These are phyloP conservation scores for Pterocles orientalis DNA, from an alignment of 2,113 vertebrate genomes.

Conservation along the genomic window DNA sequence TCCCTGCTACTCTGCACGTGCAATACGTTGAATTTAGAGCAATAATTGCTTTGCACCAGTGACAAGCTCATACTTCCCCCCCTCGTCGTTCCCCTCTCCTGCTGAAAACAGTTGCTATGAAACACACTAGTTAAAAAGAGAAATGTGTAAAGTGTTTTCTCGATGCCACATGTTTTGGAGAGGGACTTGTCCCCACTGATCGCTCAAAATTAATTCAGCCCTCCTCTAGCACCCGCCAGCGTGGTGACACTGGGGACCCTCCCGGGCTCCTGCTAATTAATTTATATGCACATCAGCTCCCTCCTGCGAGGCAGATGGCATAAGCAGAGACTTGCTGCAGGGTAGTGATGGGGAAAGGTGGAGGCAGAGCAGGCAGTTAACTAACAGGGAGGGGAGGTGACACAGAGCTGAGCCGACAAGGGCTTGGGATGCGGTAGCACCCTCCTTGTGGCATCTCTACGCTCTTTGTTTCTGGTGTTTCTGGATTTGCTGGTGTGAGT, in stretches of 20 bases:
- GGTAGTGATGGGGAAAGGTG: neutral
- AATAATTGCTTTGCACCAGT: neutral
- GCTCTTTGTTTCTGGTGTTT: neutral
- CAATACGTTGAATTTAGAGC: neutral
- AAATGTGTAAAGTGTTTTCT: neutral
- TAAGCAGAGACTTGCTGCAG: neutral
- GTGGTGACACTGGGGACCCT: neutral
- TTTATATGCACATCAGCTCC: neutral
- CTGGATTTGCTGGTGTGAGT: neutral
- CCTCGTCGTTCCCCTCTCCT: no score
- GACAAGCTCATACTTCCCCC: neutral
- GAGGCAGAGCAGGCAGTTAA: neutral
- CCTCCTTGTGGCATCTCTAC: neutral
- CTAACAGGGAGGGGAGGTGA: neutral
- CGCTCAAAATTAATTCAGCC: neutral
- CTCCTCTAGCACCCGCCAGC: neutral
- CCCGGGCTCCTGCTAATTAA: neutral
- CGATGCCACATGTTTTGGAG: neutral
- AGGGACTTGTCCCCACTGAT: neutral
- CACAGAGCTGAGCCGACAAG: neutral
- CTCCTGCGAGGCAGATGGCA: neutral
- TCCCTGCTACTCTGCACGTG: rapidly evolving
- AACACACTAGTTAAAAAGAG: neutral
- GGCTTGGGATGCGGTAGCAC: neutral
- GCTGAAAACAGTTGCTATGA: neutral